A percentile compares a stretch with the other conserved stretches of the same genome.
Evolutionary conservation across 2,888 invertebrate genomes (phyloP).

Genomic region (Fissipunctia ypsillon): DNA sequence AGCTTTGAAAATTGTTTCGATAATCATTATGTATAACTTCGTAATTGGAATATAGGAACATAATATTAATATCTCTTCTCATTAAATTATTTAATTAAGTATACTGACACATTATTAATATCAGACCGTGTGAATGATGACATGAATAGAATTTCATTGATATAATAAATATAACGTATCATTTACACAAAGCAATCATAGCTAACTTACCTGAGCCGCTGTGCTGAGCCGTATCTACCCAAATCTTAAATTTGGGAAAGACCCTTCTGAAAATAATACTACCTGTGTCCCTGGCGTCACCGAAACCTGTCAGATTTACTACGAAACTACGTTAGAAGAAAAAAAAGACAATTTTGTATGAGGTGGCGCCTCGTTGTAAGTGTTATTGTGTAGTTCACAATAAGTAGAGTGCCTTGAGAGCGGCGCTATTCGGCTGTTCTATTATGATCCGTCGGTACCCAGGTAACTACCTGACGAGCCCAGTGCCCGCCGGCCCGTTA

Average conservation of each 20-base stretch:
- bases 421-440: constrained; percentile 59
- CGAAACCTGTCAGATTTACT: constrained; percentile 82
- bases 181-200: constrained; percentile 67
- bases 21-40: neutral
- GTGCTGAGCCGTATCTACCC: constrained; percentile 59
- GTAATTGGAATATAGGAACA: neutral
- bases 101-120: neutral
- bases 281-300: constrained; percentile 79
- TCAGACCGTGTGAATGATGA: constrained; percentile 18
- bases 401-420: constrained; percentile 77
- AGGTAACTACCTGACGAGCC: constrained; percentile 70
- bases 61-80: neutral
- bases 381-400: constrained; percentile 74
- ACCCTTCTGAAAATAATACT: constrained; percentile 78
- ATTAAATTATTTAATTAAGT: neutral
- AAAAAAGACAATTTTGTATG: constrained; percentile 79
- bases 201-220: constrained; percentile 67
- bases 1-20: neutral
- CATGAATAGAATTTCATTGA: constrained; percentile 36
- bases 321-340: constrained; percentile 79
- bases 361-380: constrained; percentile 86
- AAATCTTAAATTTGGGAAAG: constrained; percentile 78
- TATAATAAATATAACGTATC: constrained; percentile 34
- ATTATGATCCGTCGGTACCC: constrained; percentile 64
- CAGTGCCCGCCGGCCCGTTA: constrained; percentile 69